Percentiles rank a stretch among this genome's conserved stretches.
Conservation (phyloP, 2,888 invertebrate genomes). For the Anodontia alba region DNA sequence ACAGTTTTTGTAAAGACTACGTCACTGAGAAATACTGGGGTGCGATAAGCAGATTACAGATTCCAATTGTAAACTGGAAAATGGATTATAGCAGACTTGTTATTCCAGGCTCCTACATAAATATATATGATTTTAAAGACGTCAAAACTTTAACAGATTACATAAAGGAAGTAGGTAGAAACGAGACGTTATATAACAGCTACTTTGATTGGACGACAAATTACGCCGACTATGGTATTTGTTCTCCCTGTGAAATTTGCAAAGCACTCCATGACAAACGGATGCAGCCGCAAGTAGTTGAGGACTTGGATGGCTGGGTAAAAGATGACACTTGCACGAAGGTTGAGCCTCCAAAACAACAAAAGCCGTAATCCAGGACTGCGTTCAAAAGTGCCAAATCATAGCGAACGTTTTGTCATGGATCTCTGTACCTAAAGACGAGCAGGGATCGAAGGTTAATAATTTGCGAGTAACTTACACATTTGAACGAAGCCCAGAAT, state of each 20-base stretch:
- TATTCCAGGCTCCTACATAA: neutral
- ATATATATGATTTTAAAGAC: constrained; percentile 59
- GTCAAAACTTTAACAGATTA: constrained; percentile 55
- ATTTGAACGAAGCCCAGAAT: no score
- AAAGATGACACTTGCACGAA: constrained; percentile 38
- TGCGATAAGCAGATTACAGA: constrained; percentile 60
- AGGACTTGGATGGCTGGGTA: constrained; percentile 61
- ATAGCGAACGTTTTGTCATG: no score
- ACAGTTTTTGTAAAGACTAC: constrained; percentile 72
- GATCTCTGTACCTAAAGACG: no score
- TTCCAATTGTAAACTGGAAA: constrained; percentile 74
- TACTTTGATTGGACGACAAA: constrained; percentile 66
- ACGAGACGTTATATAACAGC: constrained; percentile 38
- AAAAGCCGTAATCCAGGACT: no score
- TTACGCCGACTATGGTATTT: constrained; percentile 58
- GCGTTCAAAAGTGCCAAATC: no score
- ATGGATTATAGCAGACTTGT: constrained; percentile 30
- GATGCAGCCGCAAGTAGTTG: constrained; percentile 50
- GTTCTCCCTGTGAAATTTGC: constrained; percentile 70
- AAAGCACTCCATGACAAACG: constrained; percentile 65
- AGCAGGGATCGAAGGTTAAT: no score
- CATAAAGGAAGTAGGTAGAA: constrained; percentile 55
- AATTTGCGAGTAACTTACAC: no score
- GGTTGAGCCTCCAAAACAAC: no score
- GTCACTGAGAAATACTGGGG: constrained; percentile 75